These are phyloP conservation scores for Sthenelais limicola DNA, from an alignment of 2,888 invertebrate species.

Conservation along the genomic window DNA sequence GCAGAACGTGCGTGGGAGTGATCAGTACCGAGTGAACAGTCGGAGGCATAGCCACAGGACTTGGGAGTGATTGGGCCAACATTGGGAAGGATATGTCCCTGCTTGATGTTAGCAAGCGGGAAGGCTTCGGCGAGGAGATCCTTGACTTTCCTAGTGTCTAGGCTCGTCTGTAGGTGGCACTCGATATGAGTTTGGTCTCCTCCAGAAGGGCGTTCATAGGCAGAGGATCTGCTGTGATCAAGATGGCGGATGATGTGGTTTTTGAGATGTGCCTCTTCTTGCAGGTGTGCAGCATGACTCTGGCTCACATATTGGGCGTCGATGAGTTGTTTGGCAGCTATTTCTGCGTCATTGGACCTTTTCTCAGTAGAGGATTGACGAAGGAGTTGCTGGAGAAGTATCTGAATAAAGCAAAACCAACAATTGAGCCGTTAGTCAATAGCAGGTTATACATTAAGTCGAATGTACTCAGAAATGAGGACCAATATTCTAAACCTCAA, in stretches of 20 bases:
- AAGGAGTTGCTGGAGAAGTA: constrained; percentile 1
- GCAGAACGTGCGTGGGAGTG: constrained; percentile 6
- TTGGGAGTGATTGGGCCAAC: background rate
- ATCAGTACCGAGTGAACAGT: background rate
- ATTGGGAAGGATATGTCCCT: background rate
- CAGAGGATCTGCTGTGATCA: background rate
- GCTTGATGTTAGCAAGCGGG: constrained; percentile 3
- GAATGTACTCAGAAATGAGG: no score
- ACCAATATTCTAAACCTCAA: no score
- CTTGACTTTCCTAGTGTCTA: constrained; percentile 1
- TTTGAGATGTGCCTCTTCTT: constrained; percentile 11
- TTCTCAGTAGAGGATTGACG: background rate
- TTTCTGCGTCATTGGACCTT: constrained; percentile 3
- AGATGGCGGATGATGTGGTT: constrained; percentile 6
- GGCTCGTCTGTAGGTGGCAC: constrained; percentile 12
- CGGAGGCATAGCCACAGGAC: constrained; percentile 1
- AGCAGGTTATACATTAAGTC: no score
- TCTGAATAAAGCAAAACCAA: no score
- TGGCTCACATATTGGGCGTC: background rate
- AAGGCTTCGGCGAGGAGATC: constrained; percentile 13
- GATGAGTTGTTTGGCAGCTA: constrained; percentile 24
- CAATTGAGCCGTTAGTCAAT: no score
- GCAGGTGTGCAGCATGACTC: background rate
- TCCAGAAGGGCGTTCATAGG: no score
- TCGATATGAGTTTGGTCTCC: constrained; percentile 9